Conservation (phyloP, 2,888 invertebrate species). For the Myopa testacea region DNA sequence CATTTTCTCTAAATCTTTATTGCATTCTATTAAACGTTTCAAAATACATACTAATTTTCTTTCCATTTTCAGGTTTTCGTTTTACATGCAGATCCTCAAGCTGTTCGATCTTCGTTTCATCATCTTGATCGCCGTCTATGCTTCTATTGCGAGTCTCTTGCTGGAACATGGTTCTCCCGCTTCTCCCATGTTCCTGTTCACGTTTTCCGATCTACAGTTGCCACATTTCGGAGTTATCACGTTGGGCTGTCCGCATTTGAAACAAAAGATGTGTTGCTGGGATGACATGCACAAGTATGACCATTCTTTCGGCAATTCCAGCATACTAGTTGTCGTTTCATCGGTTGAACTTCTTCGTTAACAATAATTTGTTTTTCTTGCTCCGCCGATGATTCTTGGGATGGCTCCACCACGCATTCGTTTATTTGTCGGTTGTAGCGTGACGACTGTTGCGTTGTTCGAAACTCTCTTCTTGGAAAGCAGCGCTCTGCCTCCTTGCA, state of each 20-base stretch:
- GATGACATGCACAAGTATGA: neutral
- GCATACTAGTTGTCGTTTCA: too few species aligned
- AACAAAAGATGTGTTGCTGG: neutral
- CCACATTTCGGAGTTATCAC: neutral
- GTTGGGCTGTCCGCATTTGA: too few species aligned
- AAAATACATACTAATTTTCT: too few species aligned
- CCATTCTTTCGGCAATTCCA: neutral
- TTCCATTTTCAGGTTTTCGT: too few species aligned
- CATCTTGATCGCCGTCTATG: too few species aligned
- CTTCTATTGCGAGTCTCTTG: too few species aligned
- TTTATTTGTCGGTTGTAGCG: neutral
- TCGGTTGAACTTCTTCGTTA: neutral
- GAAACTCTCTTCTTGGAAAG: neutral
- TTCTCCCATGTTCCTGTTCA: conserved; percentile 12
- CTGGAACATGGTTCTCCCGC: neutral
- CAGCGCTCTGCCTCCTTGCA: neutral
- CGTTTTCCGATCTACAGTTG: conserved; percentile 27
- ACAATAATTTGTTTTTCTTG: neutral
- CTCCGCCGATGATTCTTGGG: neutral
- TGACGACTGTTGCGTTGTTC: neutral
- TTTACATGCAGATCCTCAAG: too few species aligned
- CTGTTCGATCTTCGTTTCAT: too few species aligned
- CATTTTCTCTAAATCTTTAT: neutral
- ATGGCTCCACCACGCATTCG: neutral
- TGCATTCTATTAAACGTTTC: neutral